Conservation (phyloP, 2,888 invertebrate species). For the Cotesia congregata region DNA sequence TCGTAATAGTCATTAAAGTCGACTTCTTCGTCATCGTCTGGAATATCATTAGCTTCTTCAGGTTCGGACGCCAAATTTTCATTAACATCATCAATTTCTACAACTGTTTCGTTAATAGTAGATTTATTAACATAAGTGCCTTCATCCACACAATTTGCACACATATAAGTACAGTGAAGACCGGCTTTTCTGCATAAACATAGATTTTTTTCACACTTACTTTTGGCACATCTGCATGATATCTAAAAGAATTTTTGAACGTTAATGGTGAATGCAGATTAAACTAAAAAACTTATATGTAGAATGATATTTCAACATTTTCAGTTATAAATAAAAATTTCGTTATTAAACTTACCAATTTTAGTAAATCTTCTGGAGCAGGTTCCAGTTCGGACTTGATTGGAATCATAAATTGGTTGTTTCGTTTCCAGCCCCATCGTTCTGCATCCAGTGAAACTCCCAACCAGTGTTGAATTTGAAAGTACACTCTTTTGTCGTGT, state of each 20-base stretch:
- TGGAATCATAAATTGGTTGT: conserved; percentile 19
- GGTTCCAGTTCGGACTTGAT: conserved; percentile 15
- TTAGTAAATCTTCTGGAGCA: conserved; percentile 25
- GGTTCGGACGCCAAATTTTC: no score
- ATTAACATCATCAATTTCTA: not conserved
- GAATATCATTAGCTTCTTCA: no score
- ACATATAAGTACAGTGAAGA: conserved; percentile 3
- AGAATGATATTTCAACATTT: not conserved
- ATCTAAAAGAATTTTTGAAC: conserved; percentile 5
- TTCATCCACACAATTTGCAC: conserved; percentile 7
- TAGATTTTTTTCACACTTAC: not conserved
- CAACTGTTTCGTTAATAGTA: not conserved
- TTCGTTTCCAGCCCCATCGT: conserved; percentile 23
- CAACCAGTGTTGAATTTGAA: conserved; percentile 26
- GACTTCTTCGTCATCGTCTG: no score
- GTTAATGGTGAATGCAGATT: not conserved
- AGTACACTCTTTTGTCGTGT: conserved; percentile 30
- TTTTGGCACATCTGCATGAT: conserved; percentile 18
- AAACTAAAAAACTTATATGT: no score
- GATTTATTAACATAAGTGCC: conserved; percentile 7
- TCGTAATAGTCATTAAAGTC: no score
- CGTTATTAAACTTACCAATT: conserved; percentile 5
- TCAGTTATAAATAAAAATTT: not conserved
- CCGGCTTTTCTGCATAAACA: conserved; percentile 24
- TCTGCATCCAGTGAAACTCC: conserved; percentile 12